phyloP scores from a whole-genome alignment of 2,113 vertebrate species.

The Hyperoodon ampullatus region DNA sequence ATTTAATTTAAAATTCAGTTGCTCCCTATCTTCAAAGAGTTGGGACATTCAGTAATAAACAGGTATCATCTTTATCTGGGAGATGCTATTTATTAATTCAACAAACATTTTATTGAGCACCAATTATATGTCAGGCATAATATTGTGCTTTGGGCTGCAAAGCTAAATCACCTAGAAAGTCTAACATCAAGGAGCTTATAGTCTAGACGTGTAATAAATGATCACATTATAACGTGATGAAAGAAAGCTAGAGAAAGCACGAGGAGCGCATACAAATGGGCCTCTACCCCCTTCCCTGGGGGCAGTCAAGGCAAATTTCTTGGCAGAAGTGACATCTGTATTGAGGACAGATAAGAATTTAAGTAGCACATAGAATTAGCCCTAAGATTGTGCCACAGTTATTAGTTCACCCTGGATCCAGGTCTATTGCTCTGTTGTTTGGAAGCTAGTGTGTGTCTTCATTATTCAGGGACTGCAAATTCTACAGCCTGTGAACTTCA shows the following conservation, averaged over 20 bases:
- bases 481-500: background rate
- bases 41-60: background rate
- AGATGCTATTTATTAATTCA: background rate
- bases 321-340: background rate
- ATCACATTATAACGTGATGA: background rate
- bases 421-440: background rate
- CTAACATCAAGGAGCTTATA: background rate
- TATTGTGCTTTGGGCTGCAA: background rate
- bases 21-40: background rate
- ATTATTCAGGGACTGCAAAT: background rate
- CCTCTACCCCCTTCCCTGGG: background rate
- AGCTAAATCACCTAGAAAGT: background rate
- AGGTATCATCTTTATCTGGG: background rate
- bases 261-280: background rate
- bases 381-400: background rate
- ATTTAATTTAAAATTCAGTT: constrained; percentile 19
- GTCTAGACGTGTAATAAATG: background rate
- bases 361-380: background rate
- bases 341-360: background rate
- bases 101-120: background rate
- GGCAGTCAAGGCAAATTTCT: background rate
- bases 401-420: background rate
- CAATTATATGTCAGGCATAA: background rate
- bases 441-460: background rate
- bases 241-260: background rate